Evolutionary conservation across 2,113 vertebrate genomes (phyloP).

Genomic region (Dolichotis patagonum): DNA sequence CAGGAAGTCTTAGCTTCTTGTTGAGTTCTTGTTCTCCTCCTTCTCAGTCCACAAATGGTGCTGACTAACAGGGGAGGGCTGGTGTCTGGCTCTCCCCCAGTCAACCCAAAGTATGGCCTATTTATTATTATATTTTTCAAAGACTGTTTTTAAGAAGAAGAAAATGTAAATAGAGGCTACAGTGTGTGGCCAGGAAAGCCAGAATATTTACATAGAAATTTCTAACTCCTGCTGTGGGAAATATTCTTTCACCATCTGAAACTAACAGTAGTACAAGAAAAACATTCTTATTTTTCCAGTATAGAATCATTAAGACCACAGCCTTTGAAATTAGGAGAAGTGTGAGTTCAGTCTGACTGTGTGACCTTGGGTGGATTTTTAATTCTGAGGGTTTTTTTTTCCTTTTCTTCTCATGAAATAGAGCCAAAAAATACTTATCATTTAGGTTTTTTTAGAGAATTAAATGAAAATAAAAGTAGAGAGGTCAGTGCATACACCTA

Average conservation of each 20-base stretch:
- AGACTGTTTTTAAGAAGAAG: not conserved
- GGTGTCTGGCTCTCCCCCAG: no score
- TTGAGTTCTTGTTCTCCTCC: no score
- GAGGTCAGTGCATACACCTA: not conserved
- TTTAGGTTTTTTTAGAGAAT: no score
- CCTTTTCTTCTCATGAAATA: not conserved
- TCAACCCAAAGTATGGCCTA: no score
- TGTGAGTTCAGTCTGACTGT: not conserved
- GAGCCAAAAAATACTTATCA: not conserved
- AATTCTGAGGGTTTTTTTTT: not conserved
- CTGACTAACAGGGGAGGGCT: no score
- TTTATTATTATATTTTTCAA: no score
- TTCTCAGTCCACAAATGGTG: no score
- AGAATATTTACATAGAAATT: not conserved
- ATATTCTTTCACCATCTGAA: not conserved
- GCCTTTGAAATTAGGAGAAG: not conserved
- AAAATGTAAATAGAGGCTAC: not conserved
- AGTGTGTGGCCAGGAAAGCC: not conserved
- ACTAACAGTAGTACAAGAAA: not conserved
- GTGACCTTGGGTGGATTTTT: not conserved
- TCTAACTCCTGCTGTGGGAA: not conserved
- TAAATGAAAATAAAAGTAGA: not conserved
- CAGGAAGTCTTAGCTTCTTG: no score
- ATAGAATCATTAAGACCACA: not conserved
- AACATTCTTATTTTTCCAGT: not conserved